Conservation (phyloP, 1,140 invertebrate species). For the Stegodyphus mimosarum region DNA sequence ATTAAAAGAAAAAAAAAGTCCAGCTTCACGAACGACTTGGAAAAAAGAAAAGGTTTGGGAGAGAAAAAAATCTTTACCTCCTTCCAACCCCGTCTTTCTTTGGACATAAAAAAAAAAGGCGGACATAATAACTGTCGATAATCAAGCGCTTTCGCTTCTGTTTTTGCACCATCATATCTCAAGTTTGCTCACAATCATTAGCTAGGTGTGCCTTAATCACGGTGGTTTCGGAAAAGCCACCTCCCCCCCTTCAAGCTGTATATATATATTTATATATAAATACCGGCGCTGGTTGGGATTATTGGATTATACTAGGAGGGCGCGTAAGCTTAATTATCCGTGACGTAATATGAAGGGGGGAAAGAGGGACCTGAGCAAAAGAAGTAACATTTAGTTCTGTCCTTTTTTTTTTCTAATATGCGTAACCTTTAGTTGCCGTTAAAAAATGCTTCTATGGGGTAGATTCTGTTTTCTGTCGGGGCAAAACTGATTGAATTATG, state of each 20-base stretch:
- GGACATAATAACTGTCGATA: conserved; percentile 44
- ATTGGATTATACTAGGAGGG: conserved; percentile 49
- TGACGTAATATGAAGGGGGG: conserved; percentile 51
- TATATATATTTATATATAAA: conserved; percentile 26
- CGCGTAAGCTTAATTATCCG: conserved; percentile 50
- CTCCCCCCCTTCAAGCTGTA: not conserved
- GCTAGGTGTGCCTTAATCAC: conserved; percentile 50
- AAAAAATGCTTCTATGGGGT: conserved; percentile 29
- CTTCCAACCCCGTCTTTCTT: too few relatives aligned
- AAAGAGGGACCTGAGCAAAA: not conserved
- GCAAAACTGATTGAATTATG: conserved; percentile 54
- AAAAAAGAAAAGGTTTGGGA: not conserved
- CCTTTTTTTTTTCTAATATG: not conserved
- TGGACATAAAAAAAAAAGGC: not conserved
- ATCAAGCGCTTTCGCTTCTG: conserved; percentile 34
- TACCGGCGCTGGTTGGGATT: conserved; percentile 14
- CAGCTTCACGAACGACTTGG: not conserved
- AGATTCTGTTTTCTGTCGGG: conserved; percentile 34
- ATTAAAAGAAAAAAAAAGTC: not conserved
- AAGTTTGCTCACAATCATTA: conserved; percentile 46
- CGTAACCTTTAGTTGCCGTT: conserved; percentile 10
- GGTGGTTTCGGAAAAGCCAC: not conserved
- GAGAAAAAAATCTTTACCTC: not conserved
- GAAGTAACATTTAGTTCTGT: conserved; percentile 28
- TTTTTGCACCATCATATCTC: conserved; percentile 11